Evolutionary conservation across 2,888 invertebrate genomes (phyloP).

Genomic region (Fragum whitleyi): DNA sequence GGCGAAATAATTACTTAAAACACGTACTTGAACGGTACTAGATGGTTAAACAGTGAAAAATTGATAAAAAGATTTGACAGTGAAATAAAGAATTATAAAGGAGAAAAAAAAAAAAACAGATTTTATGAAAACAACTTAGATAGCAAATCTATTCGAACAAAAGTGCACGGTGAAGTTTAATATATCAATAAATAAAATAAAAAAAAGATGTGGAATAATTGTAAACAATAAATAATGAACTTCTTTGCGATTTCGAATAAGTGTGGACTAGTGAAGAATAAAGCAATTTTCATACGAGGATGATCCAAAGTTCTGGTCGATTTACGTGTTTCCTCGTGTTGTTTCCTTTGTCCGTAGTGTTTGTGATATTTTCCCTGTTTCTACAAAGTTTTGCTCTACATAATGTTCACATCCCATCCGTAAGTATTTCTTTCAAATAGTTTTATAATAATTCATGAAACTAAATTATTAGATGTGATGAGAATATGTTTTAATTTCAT

Average conservation of each 20-base stretch:
- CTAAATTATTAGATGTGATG: no score
- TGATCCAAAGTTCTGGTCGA: not conserved
- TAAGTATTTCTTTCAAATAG: not conserved
- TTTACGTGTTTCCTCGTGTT: not conserved
- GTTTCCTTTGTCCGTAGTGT: not conserved
- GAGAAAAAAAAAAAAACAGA: no score
- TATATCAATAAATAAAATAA: not conserved
- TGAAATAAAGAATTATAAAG: no score
- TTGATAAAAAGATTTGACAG: no score
- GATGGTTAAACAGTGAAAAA: not conserved
- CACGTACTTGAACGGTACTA: no score
- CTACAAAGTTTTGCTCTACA: not conserved
- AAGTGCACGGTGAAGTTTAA: no score
- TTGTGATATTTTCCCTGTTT: constrained; percentile 1
- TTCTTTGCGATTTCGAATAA: not conserved
- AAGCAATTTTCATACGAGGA: not conserved
- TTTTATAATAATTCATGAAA: no score
- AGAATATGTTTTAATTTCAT: no score
- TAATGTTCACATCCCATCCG: not conserved
- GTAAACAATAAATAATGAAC: not conserved
- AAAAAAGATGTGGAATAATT: not conserved
- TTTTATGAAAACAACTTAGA: no score
- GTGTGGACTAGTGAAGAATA: not conserved
- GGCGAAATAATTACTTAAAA: no score
- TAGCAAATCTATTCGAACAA: no score